These are phyloP conservation scores for Nysson spinosus DNA, from an alignment of 2,888 invertebrate genomes.

Conservation along the genomic window DNA sequence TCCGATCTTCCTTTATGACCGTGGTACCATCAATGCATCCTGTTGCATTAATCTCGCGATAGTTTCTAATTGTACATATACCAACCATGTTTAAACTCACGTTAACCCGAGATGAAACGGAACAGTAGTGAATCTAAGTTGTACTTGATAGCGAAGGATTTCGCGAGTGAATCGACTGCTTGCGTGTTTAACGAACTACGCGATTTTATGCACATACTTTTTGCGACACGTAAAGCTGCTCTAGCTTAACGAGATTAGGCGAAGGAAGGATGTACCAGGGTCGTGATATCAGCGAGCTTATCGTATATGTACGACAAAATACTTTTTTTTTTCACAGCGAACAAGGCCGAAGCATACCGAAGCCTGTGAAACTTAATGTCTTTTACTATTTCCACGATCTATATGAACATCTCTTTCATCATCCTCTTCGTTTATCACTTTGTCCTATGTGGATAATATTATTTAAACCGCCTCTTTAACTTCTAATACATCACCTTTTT, in stretches of 20 bases:
- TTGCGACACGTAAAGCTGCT: slow-evolving; percentile 46
- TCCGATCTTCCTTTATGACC: too few relatives aligned
- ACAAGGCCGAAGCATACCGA: slow-evolving; percentile 32
- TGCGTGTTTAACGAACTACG: slow-evolving; percentile 29
- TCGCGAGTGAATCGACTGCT: neutral
- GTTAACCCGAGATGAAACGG: slow-evolving; percentile 8
- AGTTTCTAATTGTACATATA: slow-evolving; percentile 39
- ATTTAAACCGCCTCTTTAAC: too few relatives aligned
- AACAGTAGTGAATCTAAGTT: too few relatives aligned
- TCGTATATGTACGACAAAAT: neutral
- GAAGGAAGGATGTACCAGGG: slow-evolving; percentile 19
- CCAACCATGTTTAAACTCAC: slow-evolving; percentile 28
- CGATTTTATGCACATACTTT: slow-evolving; percentile 28
- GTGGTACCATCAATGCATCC: too few relatives aligned
- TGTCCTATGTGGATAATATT: too few relatives aligned
- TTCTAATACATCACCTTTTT: neutral
- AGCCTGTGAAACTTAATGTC: slow-evolving; percentile 33
- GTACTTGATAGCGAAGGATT: neutral
- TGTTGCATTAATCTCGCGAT: slow-evolving; percentile 22
- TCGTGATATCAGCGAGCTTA: slow-evolving; percentile 8
- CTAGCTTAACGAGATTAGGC: slow-evolving; percentile 34
- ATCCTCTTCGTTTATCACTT: slow-evolving; percentile 3
- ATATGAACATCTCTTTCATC: too few relatives aligned
- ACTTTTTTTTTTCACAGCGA: slow-evolving; percentile 14
- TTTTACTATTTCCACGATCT: too few relatives aligned